phyloP scores from a whole-genome alignment of 2,113 vertebrate genomes.

The Caranx melampygus region DNA sequence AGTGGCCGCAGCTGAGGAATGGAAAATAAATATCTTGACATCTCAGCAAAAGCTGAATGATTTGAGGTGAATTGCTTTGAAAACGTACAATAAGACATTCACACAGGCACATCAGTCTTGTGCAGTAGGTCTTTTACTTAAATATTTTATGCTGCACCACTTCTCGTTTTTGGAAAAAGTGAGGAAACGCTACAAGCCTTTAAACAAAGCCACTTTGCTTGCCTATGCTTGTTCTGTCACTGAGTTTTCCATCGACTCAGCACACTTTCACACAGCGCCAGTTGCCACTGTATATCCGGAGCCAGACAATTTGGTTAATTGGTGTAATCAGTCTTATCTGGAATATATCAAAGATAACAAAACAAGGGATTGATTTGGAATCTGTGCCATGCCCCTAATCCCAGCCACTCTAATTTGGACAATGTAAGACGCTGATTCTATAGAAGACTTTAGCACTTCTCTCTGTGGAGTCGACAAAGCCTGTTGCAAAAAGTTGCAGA shows the following conservation, averaged over 20 bases:
- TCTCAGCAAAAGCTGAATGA: conserved; percentile 43
- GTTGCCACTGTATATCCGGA: conserved; percentile 44
- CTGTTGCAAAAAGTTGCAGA: conserved; percentile 4
- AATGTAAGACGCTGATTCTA: conserved; percentile 24
- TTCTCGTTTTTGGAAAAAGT: conserved; percentile 36
- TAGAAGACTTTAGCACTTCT: conserved; percentile 28
- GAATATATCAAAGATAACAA: conserved; percentile 70
- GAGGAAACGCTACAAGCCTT: conserved; percentile 28
- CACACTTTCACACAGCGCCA: conserved; percentile 50
- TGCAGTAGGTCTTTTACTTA: neutral
- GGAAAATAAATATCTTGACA: conserved; percentile 40
- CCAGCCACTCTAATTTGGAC: conserved; percentile 31
- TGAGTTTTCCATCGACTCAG: conserved; percentile 58
- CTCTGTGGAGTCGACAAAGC: conserved; percentile 22
- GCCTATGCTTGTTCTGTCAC: conserved; percentile 40
- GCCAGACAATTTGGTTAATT: conserved; percentile 78
- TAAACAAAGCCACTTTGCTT: conserved; percentile 31
- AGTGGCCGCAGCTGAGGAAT: conserved; percentile 10
- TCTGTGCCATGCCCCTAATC: conserved; percentile 27
- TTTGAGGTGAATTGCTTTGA: conserved; percentile 35
- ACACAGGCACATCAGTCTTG: conserved; percentile 16
- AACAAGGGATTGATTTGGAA: conserved; percentile 61
- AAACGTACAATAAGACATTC: conserved; percentile 6
- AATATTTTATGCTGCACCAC: conserved; percentile 7
- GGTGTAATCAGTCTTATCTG: conserved; percentile 75